These are phyloP conservation scores for Hepsetus odoe DNA, from an alignment of 2,113 vertebrate species.

Conservation along the genomic window DNA sequence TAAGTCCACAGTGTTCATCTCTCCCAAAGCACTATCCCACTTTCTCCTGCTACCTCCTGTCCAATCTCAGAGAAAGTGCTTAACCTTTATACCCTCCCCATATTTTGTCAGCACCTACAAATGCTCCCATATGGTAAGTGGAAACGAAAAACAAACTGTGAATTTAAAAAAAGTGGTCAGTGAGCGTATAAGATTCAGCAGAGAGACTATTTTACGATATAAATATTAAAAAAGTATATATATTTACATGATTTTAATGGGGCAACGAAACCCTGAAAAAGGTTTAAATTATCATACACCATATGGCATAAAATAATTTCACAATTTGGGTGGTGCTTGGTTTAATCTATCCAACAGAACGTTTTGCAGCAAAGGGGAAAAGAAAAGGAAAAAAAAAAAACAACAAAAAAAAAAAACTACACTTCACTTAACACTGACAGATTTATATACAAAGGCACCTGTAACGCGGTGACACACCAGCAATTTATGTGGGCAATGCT, in stretches of 20 bases:
- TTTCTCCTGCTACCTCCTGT: not conserved
- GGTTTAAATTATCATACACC: not conserved
- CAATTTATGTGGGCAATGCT: conserved; percentile 17
- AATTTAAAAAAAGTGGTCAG: too few species aligned
- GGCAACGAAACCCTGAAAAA: not conserved
- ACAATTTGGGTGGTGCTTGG: not conserved
- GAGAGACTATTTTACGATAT: too few species aligned
- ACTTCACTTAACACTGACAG: not conserved
- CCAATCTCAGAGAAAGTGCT: conserved; percentile 9
- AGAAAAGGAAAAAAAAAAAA: not conserved
- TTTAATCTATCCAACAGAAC: not conserved
- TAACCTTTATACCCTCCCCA: not conserved
- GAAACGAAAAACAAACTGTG: too few species aligned
- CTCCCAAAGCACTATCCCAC: conserved; percentile 29
- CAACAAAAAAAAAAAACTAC: not conserved
- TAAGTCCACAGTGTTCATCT: conserved; percentile 45
- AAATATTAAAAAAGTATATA: not conserved
- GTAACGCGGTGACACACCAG: not conserved
- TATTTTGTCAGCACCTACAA: too few species aligned
- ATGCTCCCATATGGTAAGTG: too few species aligned
- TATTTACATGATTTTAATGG: too few species aligned
- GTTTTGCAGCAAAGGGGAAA: not conserved
- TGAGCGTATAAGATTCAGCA: too few species aligned
- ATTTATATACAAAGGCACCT: not conserved
- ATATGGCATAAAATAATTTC: not conserved